Base-by-base conservation (phyloP, 1,140 invertebrate species). In the Bradynema listronoti region DNA sequence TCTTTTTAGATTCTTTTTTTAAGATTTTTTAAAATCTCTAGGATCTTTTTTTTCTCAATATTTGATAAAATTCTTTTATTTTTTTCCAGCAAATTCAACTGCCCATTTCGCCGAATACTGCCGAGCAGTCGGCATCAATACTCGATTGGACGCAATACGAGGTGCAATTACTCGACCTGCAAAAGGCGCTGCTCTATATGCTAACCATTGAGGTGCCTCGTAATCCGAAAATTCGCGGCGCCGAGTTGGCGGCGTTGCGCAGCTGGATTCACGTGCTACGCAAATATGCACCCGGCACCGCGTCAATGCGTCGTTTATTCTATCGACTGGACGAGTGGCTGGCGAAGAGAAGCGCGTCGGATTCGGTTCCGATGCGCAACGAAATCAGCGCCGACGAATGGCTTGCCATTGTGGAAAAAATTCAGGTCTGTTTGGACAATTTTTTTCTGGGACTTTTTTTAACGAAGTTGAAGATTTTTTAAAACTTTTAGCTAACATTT, bases 281-380 rank as follows among this genome's bases (percentile, higher is more conserved):
- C 14, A 64, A 70, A 46, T 77, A 78, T 60, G 69, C 65, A 4
- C 73, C 73, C n/a, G 66, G 67, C 30, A 72, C 75, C 1, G 68
- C 66, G 16, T 73, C 73, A 1, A 68, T 73, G 30, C 54, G 75
- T 9, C 46, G 73, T 5, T 58, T 76, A 1, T 78, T 78, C 53
- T 76, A 58, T 46, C 55, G 73, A 32, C 53, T 76, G 34, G 70
- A 76, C 47, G 70, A 78, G 34, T 76, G 71, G 69, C 25, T 78
- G 5, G 58, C n/a, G n/a, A n/a, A n/a, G n/a, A n/a, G n/a, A n/a
- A n/a, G n/a, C n/a, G n/a, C n/a, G n/a, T n/a, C n/a, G n/a, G n/a
- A n/a, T n/a, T n/a, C n/a, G n/a, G n/a, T n/a, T n/a, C n/a, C n/a
- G n/a, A n/a, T n/a, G 14, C 57, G 14, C 22, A 46, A 33, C 32